These are phyloP conservation scores for Eubasilissa regina DNA, from an alignment of 1,140 invertebrate genomes.

Conservation along the genomic window DNA sequence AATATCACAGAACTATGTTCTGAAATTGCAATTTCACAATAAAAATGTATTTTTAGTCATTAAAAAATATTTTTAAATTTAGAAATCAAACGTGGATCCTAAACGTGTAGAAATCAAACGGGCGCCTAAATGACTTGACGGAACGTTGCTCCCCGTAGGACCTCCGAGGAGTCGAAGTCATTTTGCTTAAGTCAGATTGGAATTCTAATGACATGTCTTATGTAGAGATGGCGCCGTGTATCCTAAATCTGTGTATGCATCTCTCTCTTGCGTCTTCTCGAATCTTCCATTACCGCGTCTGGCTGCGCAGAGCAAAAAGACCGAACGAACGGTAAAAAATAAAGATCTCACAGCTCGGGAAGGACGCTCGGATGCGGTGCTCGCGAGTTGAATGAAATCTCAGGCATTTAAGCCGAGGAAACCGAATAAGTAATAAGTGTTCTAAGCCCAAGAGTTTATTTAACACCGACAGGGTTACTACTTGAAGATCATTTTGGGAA, in stretches of 20 bases:
- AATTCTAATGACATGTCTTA: slow-evolving; percentile 34
- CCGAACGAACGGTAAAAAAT: not conserved
- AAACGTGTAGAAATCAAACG: no score
- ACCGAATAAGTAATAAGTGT: slow-evolving; percentile 28
- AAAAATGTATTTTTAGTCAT: no score
- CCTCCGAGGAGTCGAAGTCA: slow-evolving; percentile 16
- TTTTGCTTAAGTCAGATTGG: slow-evolving; percentile 29
- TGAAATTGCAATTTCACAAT: no score
- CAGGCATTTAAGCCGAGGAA: slow-evolving; percentile 2
- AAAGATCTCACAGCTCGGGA: not conserved
- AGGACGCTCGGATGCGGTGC: not conserved
- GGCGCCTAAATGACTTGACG: no score
- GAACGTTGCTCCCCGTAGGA: no score
- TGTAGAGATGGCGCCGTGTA: slow-evolving; percentile 27
- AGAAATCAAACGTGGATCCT: no score
- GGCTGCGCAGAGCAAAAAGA: slow-evolving; percentile 11
- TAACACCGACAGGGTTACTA: not conserved
- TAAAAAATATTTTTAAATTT: no score
- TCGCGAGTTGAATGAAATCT: slow-evolving; percentile 6
- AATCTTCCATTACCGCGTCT: slow-evolving; percentile 2
- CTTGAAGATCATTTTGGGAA: no score
- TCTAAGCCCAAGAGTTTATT: not conserved
- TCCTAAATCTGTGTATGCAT: slow-evolving; percentile 20
- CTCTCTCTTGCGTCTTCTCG: not conserved
- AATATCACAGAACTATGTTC: no score